phyloP scores from a whole-genome alignment of 1,140 invertebrate genomes.

The Platyscapa corneri region DNA sequence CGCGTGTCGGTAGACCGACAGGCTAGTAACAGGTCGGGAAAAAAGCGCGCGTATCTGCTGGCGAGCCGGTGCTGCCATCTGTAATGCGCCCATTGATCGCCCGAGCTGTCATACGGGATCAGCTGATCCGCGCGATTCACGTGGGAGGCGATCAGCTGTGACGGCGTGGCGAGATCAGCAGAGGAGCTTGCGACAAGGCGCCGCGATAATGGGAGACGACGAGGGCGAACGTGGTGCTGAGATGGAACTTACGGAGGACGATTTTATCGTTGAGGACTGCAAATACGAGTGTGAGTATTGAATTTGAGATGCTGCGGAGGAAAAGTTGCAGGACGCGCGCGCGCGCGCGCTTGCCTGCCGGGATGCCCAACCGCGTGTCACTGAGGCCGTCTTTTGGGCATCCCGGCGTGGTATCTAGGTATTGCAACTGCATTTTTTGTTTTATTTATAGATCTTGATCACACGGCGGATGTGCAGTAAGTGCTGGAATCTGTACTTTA shows the following conservation, averaged over 20 bases:
- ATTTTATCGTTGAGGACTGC: conserved; percentile 75
- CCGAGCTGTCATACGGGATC: conserved; percentile 47
- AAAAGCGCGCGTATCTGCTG: conserved; percentile 41
- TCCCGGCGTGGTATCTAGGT: not conserved
- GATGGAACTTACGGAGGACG: conserved; percentile 73
- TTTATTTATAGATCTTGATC: conserved; percentile 91
- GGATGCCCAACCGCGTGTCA: too few species aligned
- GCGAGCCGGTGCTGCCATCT: conserved; percentile 45
- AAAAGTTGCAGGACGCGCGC: too few species aligned
- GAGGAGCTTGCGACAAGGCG: not conserved
- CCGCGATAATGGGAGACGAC: not conserved
- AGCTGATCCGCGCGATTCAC: conserved; percentile 50
- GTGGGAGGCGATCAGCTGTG: conserved; percentile 52
- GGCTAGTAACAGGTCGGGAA: conserved; percentile 42
- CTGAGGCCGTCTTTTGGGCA: too few species aligned
- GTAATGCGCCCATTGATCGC: conserved; percentile 33
- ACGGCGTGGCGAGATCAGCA: not conserved
- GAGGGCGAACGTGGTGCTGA: not conserved
- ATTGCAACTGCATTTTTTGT: conserved; percentile 42
- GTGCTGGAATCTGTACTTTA: conserved; percentile 67
- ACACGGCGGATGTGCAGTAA: conserved; percentile 98
- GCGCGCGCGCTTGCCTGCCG: not conserved
- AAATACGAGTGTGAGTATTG: conserved; percentile 83
- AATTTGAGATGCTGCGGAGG: not conserved
- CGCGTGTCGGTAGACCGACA: conserved; percentile 18